Evolutionary conservation across 2,113 vertebrate species (phyloP).

Genomic region (Poecilia latipinna): DNA sequence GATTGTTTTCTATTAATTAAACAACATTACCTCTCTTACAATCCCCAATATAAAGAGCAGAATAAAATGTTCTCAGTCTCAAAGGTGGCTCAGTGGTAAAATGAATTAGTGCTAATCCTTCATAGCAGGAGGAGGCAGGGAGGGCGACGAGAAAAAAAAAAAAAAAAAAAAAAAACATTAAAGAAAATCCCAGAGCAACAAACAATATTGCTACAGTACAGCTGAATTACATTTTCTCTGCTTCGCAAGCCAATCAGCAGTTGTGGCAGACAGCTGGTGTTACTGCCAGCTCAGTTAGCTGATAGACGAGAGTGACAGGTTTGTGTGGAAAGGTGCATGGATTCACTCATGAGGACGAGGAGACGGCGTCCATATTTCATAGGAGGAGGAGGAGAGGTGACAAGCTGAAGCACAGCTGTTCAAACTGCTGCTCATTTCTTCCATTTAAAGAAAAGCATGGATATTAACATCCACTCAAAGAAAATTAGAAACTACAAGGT

Average conservation of each 20-base stretch:
- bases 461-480: slow-evolving; percentile 15
- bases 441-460: slow-evolving; percentile 34
- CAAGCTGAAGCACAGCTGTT: slow-evolving; percentile 9
- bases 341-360: not conserved
- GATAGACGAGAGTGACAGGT: not conserved
- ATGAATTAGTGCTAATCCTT: slow-evolving; percentile 3
- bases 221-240: slow-evolving; percentile 3
- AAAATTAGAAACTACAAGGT: slow-evolving; percentile 1
- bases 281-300: not conserved
- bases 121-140: not conserved
- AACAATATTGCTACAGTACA: not conserved
- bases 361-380: not conserved
- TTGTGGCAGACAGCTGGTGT: not conserved
- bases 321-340: not conserved
- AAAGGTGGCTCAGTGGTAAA: not conserved
- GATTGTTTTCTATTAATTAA: not conserved
- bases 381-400: not conserved
- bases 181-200: not conserved
- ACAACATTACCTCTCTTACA: not conserved
- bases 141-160: not conserved
- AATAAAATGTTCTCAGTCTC: not conserved
- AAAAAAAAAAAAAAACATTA: too few species aligned
- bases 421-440: slow-evolving; percentile 12
- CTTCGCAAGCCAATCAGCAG: slow-evolving; percentile 7
- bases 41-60: not conserved